Conservation (phyloP, 2,888 invertebrate species). For the Seira sanloemensis region DNA sequence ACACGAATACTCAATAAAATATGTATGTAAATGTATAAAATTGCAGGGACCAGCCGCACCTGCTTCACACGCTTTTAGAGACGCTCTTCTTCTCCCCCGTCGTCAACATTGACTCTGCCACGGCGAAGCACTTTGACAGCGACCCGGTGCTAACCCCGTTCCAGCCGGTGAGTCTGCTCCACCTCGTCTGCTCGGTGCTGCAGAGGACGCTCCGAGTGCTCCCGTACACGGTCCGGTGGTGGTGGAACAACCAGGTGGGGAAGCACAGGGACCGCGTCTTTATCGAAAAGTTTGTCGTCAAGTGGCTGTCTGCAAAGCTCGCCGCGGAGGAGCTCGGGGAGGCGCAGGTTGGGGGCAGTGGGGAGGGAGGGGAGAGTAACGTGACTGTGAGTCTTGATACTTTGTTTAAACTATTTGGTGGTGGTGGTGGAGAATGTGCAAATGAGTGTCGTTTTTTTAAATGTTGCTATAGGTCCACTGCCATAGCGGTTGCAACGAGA, state of each 20-base stretch:
- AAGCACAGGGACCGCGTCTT: slow-evolving; percentile 82
- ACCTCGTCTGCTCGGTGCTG: slow-evolving; percentile 83
- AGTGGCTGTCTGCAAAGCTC: slow-evolving; percentile 81
- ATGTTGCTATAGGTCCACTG: slow-evolving; percentile 81
- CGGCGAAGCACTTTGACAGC: slow-evolving; percentile 62
- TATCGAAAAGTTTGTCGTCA: slow-evolving; percentile 83
- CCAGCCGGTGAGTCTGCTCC: slow-evolving; percentile 66
- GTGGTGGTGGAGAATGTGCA: no score
- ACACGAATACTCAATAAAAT: neutral
- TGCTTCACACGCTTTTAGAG: slow-evolving; percentile 59
- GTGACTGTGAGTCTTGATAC: slow-evolving; percentile 70
- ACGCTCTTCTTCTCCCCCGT: slow-evolving; percentile 46
- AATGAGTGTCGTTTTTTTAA: neutral
- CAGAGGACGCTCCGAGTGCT: slow-evolving; percentile 81
- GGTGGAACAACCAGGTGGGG: slow-evolving; percentile 81
- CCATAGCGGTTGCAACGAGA: slow-evolving; percentile 84
- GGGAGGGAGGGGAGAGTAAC: slow-evolving; percentile 26
- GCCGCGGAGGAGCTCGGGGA: slow-evolving; percentile 82
- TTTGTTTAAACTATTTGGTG: neutral
- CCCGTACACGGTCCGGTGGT: slow-evolving; percentile 85
- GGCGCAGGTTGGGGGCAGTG: slow-evolving; percentile 64
- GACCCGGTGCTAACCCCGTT: slow-evolving; percentile 44
- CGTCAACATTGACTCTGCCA: slow-evolving; percentile 44
- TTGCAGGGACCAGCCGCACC: slow-evolving; percentile 66
- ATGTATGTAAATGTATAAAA: slow-evolving; percentile 16